Base-by-base conservation (phyloP, 64 coral and sea anemone species). In the Montipora capricornis region DNA sequence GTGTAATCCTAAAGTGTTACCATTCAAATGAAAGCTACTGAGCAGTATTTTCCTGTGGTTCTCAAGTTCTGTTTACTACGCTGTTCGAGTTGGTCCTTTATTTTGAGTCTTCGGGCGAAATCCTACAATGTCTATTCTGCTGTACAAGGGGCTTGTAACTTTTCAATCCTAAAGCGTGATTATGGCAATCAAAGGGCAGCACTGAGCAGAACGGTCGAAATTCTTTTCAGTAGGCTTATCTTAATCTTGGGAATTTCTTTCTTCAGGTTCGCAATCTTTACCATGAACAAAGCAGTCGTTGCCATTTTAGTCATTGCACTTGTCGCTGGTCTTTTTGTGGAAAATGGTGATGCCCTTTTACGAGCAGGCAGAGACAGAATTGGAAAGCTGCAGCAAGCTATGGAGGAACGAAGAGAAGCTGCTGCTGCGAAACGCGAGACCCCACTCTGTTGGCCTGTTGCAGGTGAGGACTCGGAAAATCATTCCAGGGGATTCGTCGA, bases 271-370 rank as follows among this genome's bases (percentile, higher is more conserved):
- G 13, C 61, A 37, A 47, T 47, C 44, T 49, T 84, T 4, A 71
- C 46, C 16, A 86, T 86, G 82, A 86, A 73, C 45, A 86, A 68
- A 71, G 14, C 82, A 20, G 7, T 86, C 19, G 16, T 86, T 51
- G 44, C 82, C 19, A 9, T 86, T 24, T 46, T 86, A 71, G 82
- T 86, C 17, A 49, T 73, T 4, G 19, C 45, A 3, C 44, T 86
- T 10, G 45, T 86, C 4, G 82, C 60, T 22, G 82, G 66, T 50
- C 17, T 71, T 50, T 86, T 86, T 19, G 15, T 67, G 4, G 16
- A 24, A 17, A 14, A 86, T n/a, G 17, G 82, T 13, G 47, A 86
- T 1, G 82, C 82, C 4, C 15, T 86, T 0, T 45, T 86, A 5
- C 82, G 82, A 1, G 82, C 82, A 45, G 82, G 64, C 15, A 71